Base-by-base conservation (phyloP, 2,888 invertebrate species). In the Seira ritae region DNA sequence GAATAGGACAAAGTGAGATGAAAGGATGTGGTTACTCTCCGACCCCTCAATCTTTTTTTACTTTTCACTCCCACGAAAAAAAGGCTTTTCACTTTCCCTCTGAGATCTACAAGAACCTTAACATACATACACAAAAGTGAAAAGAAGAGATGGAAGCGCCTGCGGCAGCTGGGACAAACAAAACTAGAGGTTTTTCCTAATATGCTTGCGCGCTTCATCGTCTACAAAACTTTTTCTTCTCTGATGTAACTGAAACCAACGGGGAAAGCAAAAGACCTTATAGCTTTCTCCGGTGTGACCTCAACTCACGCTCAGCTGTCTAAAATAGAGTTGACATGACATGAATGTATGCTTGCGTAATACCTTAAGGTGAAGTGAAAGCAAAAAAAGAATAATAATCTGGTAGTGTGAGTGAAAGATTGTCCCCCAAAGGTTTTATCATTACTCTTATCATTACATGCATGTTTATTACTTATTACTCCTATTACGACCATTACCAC, bases 341-440 rank as follows among this genome's bases (percentile, higher is more conserved):
- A n/a, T n/a, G n/a, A n/a, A n/a, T n/a, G n/a, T n/a, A n/a, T n/a
- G n/a, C n/a, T n/a, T n/a, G n/a, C n/a, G n/a, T n/a, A n/a, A n/a
- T n/a, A n/a, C n/a, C n/a, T n/a, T n/a, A n/a, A n/a, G n/a, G n/a
- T n/a, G n/a, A n/a, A n/a, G n/a, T n/a, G 50, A 50, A 70, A 17
- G 50, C 10, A 20, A 50, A n/a, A n/a, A n/a, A n/a, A n/a, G n/a
- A n/a, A n/a, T n/a, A n/a, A n/a, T n/a, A n/a, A 20, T 71, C 62
- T 19, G 60, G 60, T 60, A 37, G 71, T 62, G 42, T 60, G 60
- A n/a, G 65, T 73, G 73, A 73, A 65, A 20, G 73, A 62, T 73
- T 62, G 1, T n/a, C 73, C 73, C 37, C 20, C 6, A 73, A 37
- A 42, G 37, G 1, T 37, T 73, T 37, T 1, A 62, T 73, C 31